Evolutionary conservation across 2,888 invertebrate genomes (phyloP), one percentile per base, ranked within the genome.

Genomic region (Drosophila affinis): DNA sequence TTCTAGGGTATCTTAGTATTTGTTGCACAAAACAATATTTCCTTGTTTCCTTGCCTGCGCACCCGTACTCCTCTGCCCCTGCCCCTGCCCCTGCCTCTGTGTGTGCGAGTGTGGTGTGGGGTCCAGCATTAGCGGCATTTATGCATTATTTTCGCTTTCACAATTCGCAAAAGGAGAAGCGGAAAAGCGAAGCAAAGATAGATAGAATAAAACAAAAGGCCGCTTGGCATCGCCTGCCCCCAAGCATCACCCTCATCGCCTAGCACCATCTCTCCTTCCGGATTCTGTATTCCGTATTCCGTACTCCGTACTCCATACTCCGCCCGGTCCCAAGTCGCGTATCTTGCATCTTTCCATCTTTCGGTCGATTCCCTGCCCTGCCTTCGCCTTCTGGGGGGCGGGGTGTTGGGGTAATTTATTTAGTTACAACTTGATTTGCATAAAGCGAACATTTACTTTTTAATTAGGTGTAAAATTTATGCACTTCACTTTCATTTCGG

Each of bases 391-490:
- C 39, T 1, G 14, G 17, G 14, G 17, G 10, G 52, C 34, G 48
- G 29, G 62, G 60, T 60, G 65, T 39, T 39, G 64, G 47, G 67
- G 76, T 80, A 86, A 87, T 87, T 86, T 87, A 88, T 87, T 79
- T 80, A 81, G 86, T 78, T 75, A 76, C 77, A 81, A 78, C 79
- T 82, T 84, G 84, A 88, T 88, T 88, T 89, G 89, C 89, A 86
- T 89, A 88, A 87, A 86, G 82, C 67, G 76, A 78, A 67, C 78
- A 87, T 87, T 87, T 86, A 88, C 84, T 84, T 87, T 88, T 88
- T 81, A 87, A 87, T 87, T 82, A 89, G 88, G 84, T 86, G 86
- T 80, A 87, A 86, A 84, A 87, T 84, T 87, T 87, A 84, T 88
- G 84, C 78, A 78, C 74, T 85, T 78, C 81, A 81, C 84, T 87